A percentile compares a stretch with the other conserved stretches of the same genome.
Conservation (phyloP, 2,113 vertebrate species). For the Climacteris rufus region DNA sequence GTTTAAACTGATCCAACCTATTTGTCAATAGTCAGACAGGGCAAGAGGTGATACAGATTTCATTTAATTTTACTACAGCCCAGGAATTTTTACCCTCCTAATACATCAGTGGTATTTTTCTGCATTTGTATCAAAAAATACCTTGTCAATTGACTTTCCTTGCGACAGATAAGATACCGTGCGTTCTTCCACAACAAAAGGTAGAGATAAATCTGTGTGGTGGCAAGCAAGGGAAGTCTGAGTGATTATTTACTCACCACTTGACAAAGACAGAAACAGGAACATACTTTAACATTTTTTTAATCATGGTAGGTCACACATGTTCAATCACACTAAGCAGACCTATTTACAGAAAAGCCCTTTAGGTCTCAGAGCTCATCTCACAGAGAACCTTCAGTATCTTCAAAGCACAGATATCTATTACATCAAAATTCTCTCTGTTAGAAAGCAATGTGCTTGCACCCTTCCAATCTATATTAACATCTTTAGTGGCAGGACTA, state of each 20-base stretch:
- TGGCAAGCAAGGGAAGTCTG: neutral
- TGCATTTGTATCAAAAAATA: conserved; percentile 17
- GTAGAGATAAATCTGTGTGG: neutral
- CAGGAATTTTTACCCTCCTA: conserved; percentile 22
- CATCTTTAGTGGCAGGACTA: neutral
- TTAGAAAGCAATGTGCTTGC: neutral
- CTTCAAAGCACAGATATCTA: neutral
- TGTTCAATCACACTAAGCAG: neutral
- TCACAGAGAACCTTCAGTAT: neutral
- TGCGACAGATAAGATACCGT: neutral
- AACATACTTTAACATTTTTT: neutral
- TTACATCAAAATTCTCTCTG: neutral
- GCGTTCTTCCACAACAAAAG: conserved; percentile 3
- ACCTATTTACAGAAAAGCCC: neutral
- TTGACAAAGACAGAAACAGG: neutral
- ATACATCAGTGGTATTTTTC: conserved; percentile 3
- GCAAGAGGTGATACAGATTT: conserved; percentile 2
- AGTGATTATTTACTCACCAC: neutral
- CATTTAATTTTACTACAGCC: conserved; percentile 50
- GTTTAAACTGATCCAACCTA: conserved; percentile 36
- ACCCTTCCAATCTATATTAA: neutral
- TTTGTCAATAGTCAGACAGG: conserved; percentile 36
- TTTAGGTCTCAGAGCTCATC: neutral
- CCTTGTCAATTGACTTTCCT: neutral
- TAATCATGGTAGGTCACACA: neutral